Base-by-base conservation (phyloP, 2,888 invertebrate genomes). In the Diaprepes abbreviatus region DNA sequence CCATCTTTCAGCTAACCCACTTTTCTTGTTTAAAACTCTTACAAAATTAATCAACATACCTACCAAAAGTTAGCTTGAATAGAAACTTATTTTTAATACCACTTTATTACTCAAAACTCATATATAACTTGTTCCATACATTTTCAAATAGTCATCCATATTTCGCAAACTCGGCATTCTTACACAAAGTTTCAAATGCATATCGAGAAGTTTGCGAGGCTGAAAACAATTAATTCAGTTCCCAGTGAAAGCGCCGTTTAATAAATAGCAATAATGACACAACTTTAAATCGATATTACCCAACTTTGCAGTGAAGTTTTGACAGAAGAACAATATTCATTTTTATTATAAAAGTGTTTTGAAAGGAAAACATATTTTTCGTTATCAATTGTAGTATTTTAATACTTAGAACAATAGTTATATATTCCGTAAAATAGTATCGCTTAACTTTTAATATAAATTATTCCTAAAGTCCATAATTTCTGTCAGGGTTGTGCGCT, bases 181-280 rank as follows among this genome's bases (percentile, higher is more conserved):
- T 60, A 19, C 3, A 16, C 33, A 24, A 60, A 45, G 35, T 58
- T 58, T 36, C n/a, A 28, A 43, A 14, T 58, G 58, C 58, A 58
- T 43, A 40, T 58, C 14, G 58, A 6, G 16, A 28, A 38, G 58
- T 58, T 58, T 21, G 28, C 40, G 10, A 28, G 28, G 28, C 40
- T 33, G 35, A 48, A 19, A 60, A 60, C 60, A 60, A 60, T 60
- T 60, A 60, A 60, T 35, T 35, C 35, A 60, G 17, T 60, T 60
- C 33, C 35, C 35, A 60, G 28, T 60, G 9, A 4, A 31, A 33
- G 35, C 48, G 21, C 35, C 33, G 14, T 16, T 31, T 14, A 45
- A 60, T 60, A 48, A 62, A 62, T 62, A 62, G 48, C 19, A 38
- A 54, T 63, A 64, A 64, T 55, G 38, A 64, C 45, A 14, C n/a